phyloP scores from a whole-genome alignment of 2,113 vertebrate species.

The Anas platyrhynchos region DNA sequence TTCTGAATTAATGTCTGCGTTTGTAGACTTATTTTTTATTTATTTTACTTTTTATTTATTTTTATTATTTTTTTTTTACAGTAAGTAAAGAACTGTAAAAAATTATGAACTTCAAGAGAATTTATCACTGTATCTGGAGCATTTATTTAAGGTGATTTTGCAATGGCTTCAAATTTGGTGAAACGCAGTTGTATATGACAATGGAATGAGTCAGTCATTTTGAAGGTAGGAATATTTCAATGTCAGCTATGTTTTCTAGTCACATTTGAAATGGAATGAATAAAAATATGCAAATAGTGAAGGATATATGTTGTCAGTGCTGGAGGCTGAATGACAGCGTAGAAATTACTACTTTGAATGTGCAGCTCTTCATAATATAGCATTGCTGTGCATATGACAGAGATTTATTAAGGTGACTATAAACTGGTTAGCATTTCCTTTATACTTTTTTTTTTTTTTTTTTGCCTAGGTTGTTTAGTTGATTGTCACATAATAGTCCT shows the following conservation, averaged over 20 bases:
- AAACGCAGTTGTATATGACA: background rate
- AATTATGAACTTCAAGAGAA: background rate
- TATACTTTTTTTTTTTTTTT: background rate
- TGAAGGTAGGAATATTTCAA: background rate
- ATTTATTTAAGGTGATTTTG: background rate
- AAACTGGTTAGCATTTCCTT: background rate
- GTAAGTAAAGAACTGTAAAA: background rate
- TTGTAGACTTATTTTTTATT: background rate
- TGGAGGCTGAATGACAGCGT: background rate
- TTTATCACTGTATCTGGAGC: fast-evolving
- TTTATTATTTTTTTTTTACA: no score
- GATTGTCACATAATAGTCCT: background rate
- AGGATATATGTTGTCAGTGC: background rate
- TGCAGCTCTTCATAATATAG: background rate
- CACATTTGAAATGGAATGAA: background rate
- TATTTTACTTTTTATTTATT: background rate
- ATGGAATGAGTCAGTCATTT: background rate
- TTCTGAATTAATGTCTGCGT: background rate
- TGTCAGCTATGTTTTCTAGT: background rate
- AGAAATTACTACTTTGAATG: background rate
- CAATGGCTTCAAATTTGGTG: background rate
- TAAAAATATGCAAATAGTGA: background rate
- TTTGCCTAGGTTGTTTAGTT: background rate
- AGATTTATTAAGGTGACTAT: background rate
- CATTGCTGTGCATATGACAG: background rate